Evolutionary conservation across 2,888 invertebrate species (phyloP), one percentile per base, ranked within the genome.

Genomic region (Blomia tropicalis): DNA sequence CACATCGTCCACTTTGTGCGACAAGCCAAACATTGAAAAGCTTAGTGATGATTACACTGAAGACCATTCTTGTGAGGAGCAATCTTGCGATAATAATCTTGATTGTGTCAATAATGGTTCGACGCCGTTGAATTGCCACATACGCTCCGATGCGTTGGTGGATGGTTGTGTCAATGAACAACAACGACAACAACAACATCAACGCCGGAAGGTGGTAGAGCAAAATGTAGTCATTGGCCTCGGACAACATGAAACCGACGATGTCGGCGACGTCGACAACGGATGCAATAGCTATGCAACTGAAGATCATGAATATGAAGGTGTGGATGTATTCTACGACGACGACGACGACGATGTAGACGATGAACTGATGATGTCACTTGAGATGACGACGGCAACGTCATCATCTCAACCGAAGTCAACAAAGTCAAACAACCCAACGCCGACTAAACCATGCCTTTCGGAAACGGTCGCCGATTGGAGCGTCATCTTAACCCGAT

Each of bases 321-420:
- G 2, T n/a, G 14, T 14, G 22, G 22, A 51, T n/a, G 14, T 14
- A 25, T 51, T 2, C 14, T 51, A 27, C 14, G 47, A 47, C 11
- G 2, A 2, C 17, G 3, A 19, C 22, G 56, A 56, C n/a, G 56
- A 56, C 29, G 56, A 56, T 19, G 56, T 29, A 56, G 56, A 27
- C 23, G 56, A 56, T 14, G 56, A 56, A 56, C 29, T 56, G 29
- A 56, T 56, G 56, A 56, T 56, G 56, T 56, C 56, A 30, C 25
- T 56, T 27, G 11, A 36, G 23, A 27, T 23, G 30, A 19, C 11
- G 3, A 27, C 27, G 51, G 17, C 25, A 2, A n/a, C n/a, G n/a
- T n/a, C n/a, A n/a, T n/a, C n/a, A n/a, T n/a, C n/a, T n/a, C n/a
- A n/a, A n/a, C n/a, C n/a, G n/a, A n/a, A n/a, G n/a, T n/a, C n/a